These are phyloP conservation scores for Arvicanthis niloticus DNA, from an alignment of 2,113 vertebrate genomes.

Conservation along the genomic window DNA sequence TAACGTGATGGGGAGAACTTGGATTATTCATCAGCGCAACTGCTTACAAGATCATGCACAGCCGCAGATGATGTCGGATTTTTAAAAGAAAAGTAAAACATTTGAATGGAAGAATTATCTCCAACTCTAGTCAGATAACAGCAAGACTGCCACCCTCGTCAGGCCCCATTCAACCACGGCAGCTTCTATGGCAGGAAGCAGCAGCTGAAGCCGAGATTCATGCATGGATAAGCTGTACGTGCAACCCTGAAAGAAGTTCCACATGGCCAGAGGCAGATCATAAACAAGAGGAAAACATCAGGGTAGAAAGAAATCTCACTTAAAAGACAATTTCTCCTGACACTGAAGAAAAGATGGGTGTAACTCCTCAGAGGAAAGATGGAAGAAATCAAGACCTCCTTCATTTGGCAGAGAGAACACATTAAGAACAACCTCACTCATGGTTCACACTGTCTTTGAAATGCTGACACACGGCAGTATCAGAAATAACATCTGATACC, in stretches of 20 bases:
- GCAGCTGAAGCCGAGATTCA: neutral
- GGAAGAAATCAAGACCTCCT: slow-evolving; percentile 68
- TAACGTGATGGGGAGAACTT: neutral
- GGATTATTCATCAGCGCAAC: neutral
- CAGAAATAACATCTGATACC: slow-evolving; percentile 42
- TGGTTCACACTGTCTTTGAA: slow-evolving; percentile 60
- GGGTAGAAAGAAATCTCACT: slow-evolving; percentile 68
- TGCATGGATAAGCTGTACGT: slow-evolving; percentile 28
- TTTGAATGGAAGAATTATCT: neutral
- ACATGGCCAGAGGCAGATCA: slow-evolving; percentile 66
- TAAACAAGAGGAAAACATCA: slow-evolving; percentile 72
- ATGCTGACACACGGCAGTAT: slow-evolving; percentile 46
- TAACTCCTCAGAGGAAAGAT: slow-evolving; percentile 66
- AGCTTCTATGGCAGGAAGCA: neutral
- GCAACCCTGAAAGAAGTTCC: slow-evolving; percentile 38
- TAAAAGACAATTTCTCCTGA: slow-evolving; percentile 75
- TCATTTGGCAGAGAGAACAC: slow-evolving; percentile 59
- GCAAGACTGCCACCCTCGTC: neutral
- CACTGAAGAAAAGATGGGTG: slow-evolving; percentile 74
- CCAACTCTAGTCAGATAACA: neutral
- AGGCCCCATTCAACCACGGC: neutral
- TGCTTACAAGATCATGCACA: neutral
- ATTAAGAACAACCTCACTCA: slow-evolving; percentile 71
- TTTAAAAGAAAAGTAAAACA: slow-evolving; percentile 17
- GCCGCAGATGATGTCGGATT: neutral